phyloP scores from a whole-genome alignment of 2,113 vertebrate genomes.

The Passerina amoena region DNA sequence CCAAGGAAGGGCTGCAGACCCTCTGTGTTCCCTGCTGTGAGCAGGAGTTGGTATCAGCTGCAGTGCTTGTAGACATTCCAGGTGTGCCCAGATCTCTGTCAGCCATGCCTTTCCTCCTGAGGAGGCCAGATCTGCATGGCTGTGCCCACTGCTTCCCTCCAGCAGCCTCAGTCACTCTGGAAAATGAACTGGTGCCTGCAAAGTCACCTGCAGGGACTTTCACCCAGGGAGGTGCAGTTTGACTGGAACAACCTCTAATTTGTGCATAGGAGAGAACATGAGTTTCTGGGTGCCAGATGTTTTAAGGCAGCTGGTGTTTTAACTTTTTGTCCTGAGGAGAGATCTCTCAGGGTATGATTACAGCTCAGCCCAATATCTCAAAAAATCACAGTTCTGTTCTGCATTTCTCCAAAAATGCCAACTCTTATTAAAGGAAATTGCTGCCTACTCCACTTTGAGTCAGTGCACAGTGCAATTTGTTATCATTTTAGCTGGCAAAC shows the following conservation, averaged over 20 bases:
- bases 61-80: not conserved
- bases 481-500: conserved; percentile 7
- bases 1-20: not conserved
- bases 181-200: not conserved
- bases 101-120: not conserved
- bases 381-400: not conserved
- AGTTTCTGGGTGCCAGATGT: not conserved
- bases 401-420: not conserved
- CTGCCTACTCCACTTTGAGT: conserved; percentile 24
- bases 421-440: not conserved
- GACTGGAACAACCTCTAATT: not conserved
- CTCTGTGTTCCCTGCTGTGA: not conserved
- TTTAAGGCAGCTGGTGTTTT: not conserved
- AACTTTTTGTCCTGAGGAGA: not conserved
- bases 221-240: not conserved
- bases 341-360: not conserved
- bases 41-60: not conserved
- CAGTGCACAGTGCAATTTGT: not conserved
- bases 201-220: not conserved
- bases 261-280: not conserved
- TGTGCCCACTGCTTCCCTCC: not conserved
- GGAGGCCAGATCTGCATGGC: not conserved
- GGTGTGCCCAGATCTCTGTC: not conserved
- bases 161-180: not conserved
- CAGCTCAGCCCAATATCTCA: not conserved